These are phyloP conservation scores for Spodoptera picta DNA, from an alignment of 2,888 invertebrate genomes.

Conservation along the genomic window DNA sequence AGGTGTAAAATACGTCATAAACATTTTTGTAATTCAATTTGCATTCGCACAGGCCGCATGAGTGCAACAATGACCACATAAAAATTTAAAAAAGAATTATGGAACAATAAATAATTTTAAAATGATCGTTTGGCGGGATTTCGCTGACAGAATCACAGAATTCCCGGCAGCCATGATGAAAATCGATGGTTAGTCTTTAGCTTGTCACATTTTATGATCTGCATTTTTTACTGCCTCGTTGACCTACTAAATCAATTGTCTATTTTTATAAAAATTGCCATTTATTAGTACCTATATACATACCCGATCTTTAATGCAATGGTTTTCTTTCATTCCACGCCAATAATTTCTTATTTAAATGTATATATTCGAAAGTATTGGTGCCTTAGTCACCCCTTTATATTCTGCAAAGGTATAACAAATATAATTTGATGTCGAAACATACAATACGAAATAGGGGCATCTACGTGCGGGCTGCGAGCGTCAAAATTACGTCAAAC, in stretches of 20 bases:
- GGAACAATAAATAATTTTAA: constrained; percentile 75
- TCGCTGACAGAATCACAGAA: constrained; percentile 71
- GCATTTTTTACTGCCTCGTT: constrained; percentile 11
- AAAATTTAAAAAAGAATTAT: constrained; percentile 70
- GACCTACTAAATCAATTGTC: too few species aligned
- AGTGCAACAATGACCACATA: constrained; percentile 75
- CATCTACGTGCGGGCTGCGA: not conserved
- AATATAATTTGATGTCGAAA: constrained; percentile 30
- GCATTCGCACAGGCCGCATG: constrained; percentile 58
- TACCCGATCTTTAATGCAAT: too few species aligned
- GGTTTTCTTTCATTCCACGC: too few species aligned
- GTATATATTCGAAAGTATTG: constrained; percentile 39
- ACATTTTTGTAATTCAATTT: constrained; percentile 63
- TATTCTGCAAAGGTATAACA: constrained; percentile 34
- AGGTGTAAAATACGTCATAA: constrained; percentile 56
- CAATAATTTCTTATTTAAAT: too few species aligned
- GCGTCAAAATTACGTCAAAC: constrained; percentile 12
- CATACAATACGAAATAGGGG: constrained; percentile 6
- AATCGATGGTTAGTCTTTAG: constrained; percentile 59
- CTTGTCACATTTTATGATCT: constrained; percentile 47
- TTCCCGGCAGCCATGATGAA: constrained; percentile 64
- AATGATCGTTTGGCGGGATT: constrained; percentile 71
- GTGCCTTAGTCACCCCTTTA: constrained; percentile 28
- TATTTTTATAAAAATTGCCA: too few species aligned
- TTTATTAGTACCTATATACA: too few species aligned